Percentiles rank a stretch among this genome's conserved stretches.
These are phyloP conservation scores for Yasuhikotakia modesta DNA, from an alignment of 2,797 vertebrate genomes.

Conservation along the genomic window DNA sequence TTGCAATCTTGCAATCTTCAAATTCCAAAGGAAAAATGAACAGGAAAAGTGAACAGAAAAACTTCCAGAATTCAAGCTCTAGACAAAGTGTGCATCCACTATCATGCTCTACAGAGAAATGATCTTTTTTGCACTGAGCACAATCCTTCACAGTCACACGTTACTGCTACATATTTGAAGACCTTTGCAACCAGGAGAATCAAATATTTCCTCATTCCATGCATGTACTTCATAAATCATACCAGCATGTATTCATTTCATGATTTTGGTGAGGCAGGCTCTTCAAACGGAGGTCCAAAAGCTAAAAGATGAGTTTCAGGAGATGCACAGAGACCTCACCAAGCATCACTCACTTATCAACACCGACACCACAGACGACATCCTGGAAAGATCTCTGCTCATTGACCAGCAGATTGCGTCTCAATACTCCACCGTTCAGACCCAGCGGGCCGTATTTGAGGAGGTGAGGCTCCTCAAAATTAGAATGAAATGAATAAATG, in stretches of 20 bases:
- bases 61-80: too few relatives aligned
- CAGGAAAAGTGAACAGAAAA: too few relatives aligned
- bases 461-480: constrained; percentile 75
- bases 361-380: constrained; percentile 84
- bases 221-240: neutral
- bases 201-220: neutral
- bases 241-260: neutral
- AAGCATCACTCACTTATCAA: constrained; percentile 94
- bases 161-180: neutral
- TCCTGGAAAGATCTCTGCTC: constrained; percentile 85
- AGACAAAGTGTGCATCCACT: too few relatives aligned
- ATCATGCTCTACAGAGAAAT: too few relatives aligned
- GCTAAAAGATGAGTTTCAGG: constrained; percentile 93
- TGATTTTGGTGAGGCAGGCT: constrained; percentile 66
- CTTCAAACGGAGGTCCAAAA: constrained; percentile 87
- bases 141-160: neutral
- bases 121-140: neutral
- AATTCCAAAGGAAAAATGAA: too few relatives aligned
- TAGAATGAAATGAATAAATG: neutral
- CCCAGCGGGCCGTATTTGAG: constrained; percentile 84
- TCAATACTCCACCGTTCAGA: constrained; percentile 82
- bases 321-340: constrained; percentile 91
- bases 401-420: constrained; percentile 83
- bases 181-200: neutral
- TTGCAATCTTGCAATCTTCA: too few relatives aligned